A percentile compares a stretch with the other conserved stretches of the same genome.
Conservation (phyloP, 92 coral and sea anemone genomes). For the Umimayanthus chanpuru region DNA sequence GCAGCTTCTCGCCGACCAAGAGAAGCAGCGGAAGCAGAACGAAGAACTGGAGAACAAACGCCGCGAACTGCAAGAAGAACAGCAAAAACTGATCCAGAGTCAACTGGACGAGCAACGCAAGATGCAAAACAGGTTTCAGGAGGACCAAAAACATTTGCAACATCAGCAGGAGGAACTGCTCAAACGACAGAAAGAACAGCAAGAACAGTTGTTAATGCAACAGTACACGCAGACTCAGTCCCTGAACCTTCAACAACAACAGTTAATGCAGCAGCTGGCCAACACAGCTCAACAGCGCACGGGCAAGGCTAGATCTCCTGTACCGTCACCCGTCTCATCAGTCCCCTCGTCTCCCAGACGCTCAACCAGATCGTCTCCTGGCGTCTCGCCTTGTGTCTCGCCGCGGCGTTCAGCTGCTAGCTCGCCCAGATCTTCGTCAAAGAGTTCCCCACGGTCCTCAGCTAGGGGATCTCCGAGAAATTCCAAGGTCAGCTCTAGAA, state of each 20-base stretch:
- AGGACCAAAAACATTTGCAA: conserved; percentile 84
- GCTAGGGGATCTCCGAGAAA: conserved; percentile 37
- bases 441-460: conserved; percentile 51
- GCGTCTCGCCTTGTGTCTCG: conserved; percentile 37
- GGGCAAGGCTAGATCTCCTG: conserved; percentile 58
- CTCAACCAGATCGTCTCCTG: conserved; percentile 54
- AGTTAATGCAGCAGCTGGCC: conserved; percentile 76
- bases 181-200: conserved; percentile 83
- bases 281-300: conserved; percentile 55
- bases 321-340: conserved; percentile 55
- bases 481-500: conserved; percentile 52
- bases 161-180: conserved; percentile 90
- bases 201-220: conserved; percentile 88
- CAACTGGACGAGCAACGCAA: conserved; percentile 78
- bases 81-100: conserved; percentile 55
- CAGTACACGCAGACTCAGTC: conserved; percentile 84
- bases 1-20: conserved; percentile 72
- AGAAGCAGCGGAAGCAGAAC: conserved; percentile 66
- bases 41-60: conserved; percentile 70
- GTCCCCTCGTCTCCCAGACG: conserved; percentile 59
- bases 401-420: conserved; percentile 41
- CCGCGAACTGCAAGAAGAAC: conserved; percentile 58
- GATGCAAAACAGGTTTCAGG: conserved; percentile 75
- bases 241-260: conserved; percentile 84
- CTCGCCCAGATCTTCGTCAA: conserved; percentile 61